Percentiles rank a stretch among this genome's conserved stretches.
Evolutionary conservation across 2,113 vertebrate species (phyloP).

Genomic region (Myanophis thanlyinensis): DNA sequence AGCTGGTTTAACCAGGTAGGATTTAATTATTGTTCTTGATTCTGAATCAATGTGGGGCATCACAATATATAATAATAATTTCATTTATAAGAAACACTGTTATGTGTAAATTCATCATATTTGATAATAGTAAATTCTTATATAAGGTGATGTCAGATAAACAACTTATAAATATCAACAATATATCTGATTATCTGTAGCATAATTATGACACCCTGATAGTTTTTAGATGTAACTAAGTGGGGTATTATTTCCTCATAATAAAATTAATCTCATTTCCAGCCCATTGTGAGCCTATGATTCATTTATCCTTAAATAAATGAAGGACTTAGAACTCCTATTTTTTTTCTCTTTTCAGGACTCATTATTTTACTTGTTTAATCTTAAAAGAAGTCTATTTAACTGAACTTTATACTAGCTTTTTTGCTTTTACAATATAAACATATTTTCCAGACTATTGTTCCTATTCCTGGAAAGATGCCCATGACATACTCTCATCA

Average conservation of each 20-base stretch:
- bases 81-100: too few relatives aligned
- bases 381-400: not conserved
- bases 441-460: not conserved
- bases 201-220: not conserved
- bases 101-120: not conserved
- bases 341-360: not conserved
- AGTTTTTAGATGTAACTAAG: not conserved
- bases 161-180: not conserved
- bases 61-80: too few relatives aligned
- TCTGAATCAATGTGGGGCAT: not conserved
- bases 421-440: not conserved
- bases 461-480: not conserved
- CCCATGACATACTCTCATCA: not conserved
- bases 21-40: not conserved
- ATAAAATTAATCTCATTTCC: not conserved
- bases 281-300: not conserved
- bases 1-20: not conserved
- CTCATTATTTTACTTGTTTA: not conserved
- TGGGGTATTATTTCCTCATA: not conserved
- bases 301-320: not conserved
- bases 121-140: not conserved
- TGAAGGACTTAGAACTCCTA: not conserved
- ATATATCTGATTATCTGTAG: not conserved
- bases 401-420: not conserved
- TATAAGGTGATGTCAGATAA: not conserved